Percentiles rank a stretch among this genome's conserved stretches.
Evolutionary conservation across 2,888 invertebrate species (phyloP).

Genomic region (Chorisops tibialis): DNA sequence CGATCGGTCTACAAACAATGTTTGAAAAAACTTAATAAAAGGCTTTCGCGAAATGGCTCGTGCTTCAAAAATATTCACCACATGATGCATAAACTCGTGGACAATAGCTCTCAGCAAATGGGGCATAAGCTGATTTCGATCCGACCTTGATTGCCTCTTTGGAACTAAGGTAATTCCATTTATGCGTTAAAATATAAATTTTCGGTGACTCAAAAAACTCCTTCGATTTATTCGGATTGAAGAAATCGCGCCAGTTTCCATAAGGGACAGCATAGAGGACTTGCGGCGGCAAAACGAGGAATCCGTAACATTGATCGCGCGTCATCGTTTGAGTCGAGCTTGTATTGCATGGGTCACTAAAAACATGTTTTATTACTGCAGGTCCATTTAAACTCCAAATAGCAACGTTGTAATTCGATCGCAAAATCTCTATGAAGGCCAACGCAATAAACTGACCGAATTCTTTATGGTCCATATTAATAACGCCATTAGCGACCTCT

Average conservation of each 20-base stretch:
- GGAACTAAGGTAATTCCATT: conserved; percentile 49
- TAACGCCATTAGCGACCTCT: conserved; percentile 64
- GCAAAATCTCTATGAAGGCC: conserved; percentile 57
- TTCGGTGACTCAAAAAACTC: conserved; percentile 40
- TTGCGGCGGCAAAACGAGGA: conserved; percentile 61
- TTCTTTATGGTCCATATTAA: conserved; percentile 58
- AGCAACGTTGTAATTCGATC: conserved; percentile 56
- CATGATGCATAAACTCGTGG: conserved; percentile 44
- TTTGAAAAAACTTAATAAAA: no score
- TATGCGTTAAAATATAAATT: conserved; percentile 44
- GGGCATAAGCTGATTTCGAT: conserved; percentile 46
- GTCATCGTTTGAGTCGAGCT: conserved; percentile 56
- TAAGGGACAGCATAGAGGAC: conserved; percentile 67
- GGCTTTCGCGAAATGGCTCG: no score
- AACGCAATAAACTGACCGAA: conserved; percentile 60
- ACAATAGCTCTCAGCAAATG: conserved; percentile 46
- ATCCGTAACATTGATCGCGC: conserved; percentile 57
- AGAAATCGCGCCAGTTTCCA: conserved; percentile 60
- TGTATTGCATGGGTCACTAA: conserved; percentile 58
- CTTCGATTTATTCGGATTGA: conserved; percentile 45
- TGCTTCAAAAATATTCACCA: conserved; percentile 26
- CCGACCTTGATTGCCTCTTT: conserved; percentile 41
- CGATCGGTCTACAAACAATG: no score
- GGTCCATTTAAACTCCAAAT: conserved; percentile 58
- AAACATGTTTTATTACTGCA: conserved; percentile 62